Evolutionary conservation across 1,140 invertebrate species (phyloP), one percentile per base, ranked within the genome.

Genomic region (Eriocheir sinensis): DNA sequence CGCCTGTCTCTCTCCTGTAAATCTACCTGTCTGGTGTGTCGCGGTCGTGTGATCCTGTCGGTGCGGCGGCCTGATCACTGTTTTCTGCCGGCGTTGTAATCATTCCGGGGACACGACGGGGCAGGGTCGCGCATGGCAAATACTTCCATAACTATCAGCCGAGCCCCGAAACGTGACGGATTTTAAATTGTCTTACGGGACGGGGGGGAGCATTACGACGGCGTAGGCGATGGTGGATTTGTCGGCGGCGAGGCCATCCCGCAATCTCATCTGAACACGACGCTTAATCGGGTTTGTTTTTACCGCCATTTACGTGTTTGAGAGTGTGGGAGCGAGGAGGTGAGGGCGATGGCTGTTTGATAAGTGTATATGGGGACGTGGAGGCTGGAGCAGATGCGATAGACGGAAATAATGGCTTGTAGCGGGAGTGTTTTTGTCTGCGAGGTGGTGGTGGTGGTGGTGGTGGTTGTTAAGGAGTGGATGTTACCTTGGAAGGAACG

Each of bases 81-180:
- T 21, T 72, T 72, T 72, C 27, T n/a, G 27, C 60, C 60, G 60
- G 60, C 60, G 60, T 0, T 72, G 60, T 72, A 72, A 72, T 8
- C 60, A 72, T 72, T n/a, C 60, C 27, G 60, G 60, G 60, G 60
- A 72, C 60, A 72, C 60, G 60, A 72, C 60, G 21, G 27, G 60
- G 60, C 60, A 72, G 60, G 60, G 27, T n/a, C 60, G 60, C 60
- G n/a, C 60, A 72, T 72, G 60, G 60, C 60, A 72, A 72, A 72
- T 72, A 72, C 60, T 72, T 72, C 27, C 60, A 72, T 72, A 72
- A 72, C 60, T 72, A 72, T n/a, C 60, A 72, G 27, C 60, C 60
- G 60, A n/a, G 60, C 60, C 6, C 21, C 21, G 60, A 72, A 72
- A 72, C 60, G 60, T 72, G 60, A 72, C 21, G 60, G 17, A 72